Conservation (phyloP, 2,888 invertebrate genomes). For the Athalia cordata region DNA sequence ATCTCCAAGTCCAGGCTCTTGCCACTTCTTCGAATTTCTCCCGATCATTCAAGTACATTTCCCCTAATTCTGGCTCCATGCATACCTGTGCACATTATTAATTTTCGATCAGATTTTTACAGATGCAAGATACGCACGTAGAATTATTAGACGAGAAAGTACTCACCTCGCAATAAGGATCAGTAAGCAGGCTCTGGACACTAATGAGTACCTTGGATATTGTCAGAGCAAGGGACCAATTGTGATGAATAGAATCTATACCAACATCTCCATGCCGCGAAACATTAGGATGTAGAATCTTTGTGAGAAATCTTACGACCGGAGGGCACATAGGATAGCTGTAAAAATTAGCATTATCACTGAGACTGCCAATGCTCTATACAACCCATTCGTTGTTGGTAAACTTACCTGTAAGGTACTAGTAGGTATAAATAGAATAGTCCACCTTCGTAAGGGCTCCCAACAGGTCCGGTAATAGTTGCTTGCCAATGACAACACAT, state of each 20-base stretch:
- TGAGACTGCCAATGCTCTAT: too few species aligned
- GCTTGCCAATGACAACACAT: slow-evolving; percentile 96
- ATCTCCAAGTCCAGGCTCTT: slow-evolving; percentile 92
- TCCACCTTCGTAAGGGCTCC: slow-evolving; percentile 96
- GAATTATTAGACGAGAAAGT: not conserved
- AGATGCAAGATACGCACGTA: not conserved
- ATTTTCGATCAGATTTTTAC: slow-evolving; percentile 9
- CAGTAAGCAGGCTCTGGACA: slow-evolving; percentile 91
- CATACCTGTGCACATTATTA: slow-evolving; percentile 78
- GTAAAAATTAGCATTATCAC: slow-evolving; percentile 47
- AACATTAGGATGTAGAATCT: slow-evolving; percentile 95
- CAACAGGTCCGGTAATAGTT: slow-evolving; percentile 91
- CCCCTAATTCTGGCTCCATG: slow-evolving; percentile 91
- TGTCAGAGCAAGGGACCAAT: slow-evolving; percentile 96
- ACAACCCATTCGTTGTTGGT: too few species aligned
- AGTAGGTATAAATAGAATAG: slow-evolving; percentile 93
- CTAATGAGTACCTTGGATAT: slow-evolving; percentile 92
- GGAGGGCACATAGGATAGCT: slow-evolving; percentile 95
- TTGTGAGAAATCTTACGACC: slow-evolving; percentile 92
- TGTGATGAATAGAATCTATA: slow-evolving; percentile 95
- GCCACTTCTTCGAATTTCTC: slow-evolving; percentile 87
- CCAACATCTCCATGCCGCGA: slow-evolving; percentile 97
- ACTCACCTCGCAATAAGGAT: slow-evolving; percentile 89
- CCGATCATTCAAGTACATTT: slow-evolving; percentile 84
- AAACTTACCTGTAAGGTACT: slow-evolving; percentile 84